Evolutionary conservation across 2,113 vertebrate species (phyloP).

Genomic region (Miniopterus natalensis): DNA sequence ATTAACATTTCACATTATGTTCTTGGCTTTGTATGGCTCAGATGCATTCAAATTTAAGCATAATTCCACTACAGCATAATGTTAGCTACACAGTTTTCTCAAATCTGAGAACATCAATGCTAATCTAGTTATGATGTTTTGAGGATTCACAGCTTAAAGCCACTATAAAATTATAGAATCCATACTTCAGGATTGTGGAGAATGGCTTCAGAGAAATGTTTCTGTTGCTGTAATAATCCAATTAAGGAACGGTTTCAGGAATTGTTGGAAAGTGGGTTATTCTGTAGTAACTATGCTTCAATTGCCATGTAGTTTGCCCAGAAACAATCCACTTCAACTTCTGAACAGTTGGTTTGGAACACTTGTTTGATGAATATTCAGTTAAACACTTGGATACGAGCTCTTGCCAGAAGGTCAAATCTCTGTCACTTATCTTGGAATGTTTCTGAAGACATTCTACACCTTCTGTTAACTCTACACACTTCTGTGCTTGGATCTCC

Average conservation of each 20-base stretch:
- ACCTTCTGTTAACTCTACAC: neutral
- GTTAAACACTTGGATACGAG: neutral
- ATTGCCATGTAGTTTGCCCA: neutral
- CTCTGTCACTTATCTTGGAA: neutral
- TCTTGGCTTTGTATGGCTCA: neutral
- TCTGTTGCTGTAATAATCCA: neutral
- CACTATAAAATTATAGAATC: neutral
- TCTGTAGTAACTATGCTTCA: neutral
- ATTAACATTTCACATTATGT: neutral
- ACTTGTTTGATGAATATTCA: neutral
- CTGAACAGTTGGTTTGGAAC: neutral
- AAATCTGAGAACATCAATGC: neutral
- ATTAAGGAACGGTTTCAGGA: neutral
- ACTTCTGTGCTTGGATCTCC: neutral
- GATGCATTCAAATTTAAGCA: neutral
- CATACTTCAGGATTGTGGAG: neutral
- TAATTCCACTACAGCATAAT: neutral
- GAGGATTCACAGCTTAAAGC: neutral
- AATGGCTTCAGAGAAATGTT: neutral
- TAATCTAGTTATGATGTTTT: neutral
- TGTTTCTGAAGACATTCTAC: neutral
- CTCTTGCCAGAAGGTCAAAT: neutral
- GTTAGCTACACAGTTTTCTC: neutral
- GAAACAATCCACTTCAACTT: neutral
- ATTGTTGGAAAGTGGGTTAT: neutral